These are phyloP conservation scores for Panthera leo DNA, from an alignment of 2,113 vertebrate species.

Conservation along the genomic window DNA sequence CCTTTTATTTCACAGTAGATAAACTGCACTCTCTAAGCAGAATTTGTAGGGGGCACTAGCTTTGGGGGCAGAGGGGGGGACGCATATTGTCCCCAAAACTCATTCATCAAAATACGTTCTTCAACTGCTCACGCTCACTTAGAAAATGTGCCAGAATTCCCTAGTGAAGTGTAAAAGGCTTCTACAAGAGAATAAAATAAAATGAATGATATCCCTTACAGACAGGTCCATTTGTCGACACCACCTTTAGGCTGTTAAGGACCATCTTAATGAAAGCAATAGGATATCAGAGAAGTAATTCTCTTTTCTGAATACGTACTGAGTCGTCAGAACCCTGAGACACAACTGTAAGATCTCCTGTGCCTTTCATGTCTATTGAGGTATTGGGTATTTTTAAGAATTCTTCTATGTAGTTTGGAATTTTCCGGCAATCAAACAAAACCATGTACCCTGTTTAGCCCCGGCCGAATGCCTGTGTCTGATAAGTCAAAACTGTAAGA, in stretches of 20 bases:
- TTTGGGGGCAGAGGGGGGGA: neutral
- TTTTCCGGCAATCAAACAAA: neutral
- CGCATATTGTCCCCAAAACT: conserved; percentile 71
- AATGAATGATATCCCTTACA: conserved; percentile 66
- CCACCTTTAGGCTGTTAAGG: conserved; percentile 64
- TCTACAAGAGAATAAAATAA: conserved; percentile 5
- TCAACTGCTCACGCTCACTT: conserved; percentile 74
- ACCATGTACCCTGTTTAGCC: neutral
- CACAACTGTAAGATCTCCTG: neutral
- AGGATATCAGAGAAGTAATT: conserved; percentile 46
- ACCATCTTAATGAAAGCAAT: conserved; percentile 59
- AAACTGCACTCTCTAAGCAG: conserved; percentile 81
- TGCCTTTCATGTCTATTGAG: conserved; percentile 2
- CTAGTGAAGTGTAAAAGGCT: conserved; percentile 39
- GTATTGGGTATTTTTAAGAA: conserved; percentile 42
- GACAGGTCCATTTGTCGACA: conserved; percentile 62
- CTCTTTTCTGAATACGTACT: neutral
- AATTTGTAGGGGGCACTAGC: conserved; percentile 61
- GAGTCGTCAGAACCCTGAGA: neutral
- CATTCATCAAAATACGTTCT: conserved; percentile 82
- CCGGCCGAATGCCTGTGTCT: conserved; percentile 45
- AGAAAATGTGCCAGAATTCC: conserved; percentile 68
- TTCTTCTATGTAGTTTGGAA: neutral
- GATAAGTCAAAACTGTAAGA: conserved; percentile 66
- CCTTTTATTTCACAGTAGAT: conserved; percentile 85